Conservation (phyloP, 2,888 invertebrate genomes). For the Pammene fasciana region DNA sequence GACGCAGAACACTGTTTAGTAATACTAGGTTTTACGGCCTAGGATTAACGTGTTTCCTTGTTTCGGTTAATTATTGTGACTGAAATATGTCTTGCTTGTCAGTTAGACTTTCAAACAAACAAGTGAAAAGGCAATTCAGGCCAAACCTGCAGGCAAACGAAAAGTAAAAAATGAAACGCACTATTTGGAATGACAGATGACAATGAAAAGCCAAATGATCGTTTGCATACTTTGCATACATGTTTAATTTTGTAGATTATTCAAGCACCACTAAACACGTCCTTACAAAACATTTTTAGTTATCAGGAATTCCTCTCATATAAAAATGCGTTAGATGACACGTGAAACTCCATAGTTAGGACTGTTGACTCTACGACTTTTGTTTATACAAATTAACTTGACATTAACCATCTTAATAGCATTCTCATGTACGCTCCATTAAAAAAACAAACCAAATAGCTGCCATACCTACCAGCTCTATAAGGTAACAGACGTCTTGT, state of each 20-base stretch:
- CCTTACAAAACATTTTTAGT: too few species aligned
- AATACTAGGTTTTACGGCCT: slow-evolving; percentile 15
- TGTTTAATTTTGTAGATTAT: too few species aligned
- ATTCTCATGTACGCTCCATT: slow-evolving; percentile 39
- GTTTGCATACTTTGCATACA: too few species aligned
- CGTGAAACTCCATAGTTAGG: not conserved
- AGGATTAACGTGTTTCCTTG: slow-evolving; percentile 16
- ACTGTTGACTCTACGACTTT: not conserved
- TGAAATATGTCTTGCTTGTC: not conserved
- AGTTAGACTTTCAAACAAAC: not conserved
- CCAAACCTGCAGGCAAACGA: too few species aligned
- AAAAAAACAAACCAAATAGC: slow-evolving; percentile 4
- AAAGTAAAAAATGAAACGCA: too few species aligned
- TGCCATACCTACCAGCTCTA: slow-evolving; percentile 9
- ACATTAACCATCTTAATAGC: slow-evolving; percentile 41
- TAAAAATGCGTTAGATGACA: too few species aligned
- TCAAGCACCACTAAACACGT: too few species aligned
- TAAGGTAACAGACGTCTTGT: slow-evolving; percentile 12
- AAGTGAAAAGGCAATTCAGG: not conserved
- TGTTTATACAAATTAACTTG: slow-evolving; percentile 29
- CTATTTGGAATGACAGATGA: too few species aligned
- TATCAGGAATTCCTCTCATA: too few species aligned
- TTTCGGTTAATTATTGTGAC: not conserved
- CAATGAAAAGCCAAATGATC: too few species aligned
- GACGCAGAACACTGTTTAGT: slow-evolving; percentile 12